Evolutionary conservation across 1,140 invertebrate species (phyloP).

Genomic region (Charaxes varanes): DNA sequence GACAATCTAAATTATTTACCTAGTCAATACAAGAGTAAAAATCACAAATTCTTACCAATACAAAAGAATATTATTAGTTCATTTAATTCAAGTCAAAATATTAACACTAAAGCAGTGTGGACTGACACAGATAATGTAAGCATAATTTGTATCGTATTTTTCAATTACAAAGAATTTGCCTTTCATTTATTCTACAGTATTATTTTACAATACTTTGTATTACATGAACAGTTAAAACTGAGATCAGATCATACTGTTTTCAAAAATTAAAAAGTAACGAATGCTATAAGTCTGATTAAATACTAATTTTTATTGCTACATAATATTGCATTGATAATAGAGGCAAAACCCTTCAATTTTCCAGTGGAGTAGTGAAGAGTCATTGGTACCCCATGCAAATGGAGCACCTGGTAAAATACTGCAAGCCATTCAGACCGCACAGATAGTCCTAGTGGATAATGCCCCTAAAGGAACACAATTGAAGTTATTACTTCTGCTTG

Average conservation of each 20-base stretch:
- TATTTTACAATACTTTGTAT: too few relatives aligned
- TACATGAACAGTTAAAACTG: too few relatives aligned
- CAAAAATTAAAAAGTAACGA: too few relatives aligned
- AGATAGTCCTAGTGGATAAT: conserved; percentile 85
- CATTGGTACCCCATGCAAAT: conserved; percentile 79
- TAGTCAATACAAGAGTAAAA: conserved; percentile 46
- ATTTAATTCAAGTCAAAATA: conserved; percentile 38
- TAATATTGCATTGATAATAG: too few relatives aligned
- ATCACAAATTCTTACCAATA: conserved; percentile 38
- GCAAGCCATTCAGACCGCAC: conserved; percentile 78
- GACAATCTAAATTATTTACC: conserved; percentile 53
- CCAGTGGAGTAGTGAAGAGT: conserved; percentile 81
- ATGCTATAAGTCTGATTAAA: too few relatives aligned
- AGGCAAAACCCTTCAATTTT: conserved; percentile 32
- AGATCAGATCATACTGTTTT: too few relatives aligned
- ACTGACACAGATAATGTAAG: conserved; percentile 44
- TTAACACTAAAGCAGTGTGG: conserved; percentile 36
- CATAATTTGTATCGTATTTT: conserved; percentile 13
- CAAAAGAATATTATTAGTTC: conserved; percentile 41
- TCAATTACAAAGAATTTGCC: not conserved
- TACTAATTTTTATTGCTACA: too few relatives aligned
- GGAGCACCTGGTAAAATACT: conserved; percentile 82
- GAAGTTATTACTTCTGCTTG: conserved; percentile 86
- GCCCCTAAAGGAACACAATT: conserved; percentile 90
- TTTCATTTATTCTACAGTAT: too few relatives aligned